Percentiles rank a stretch among this genome's conserved stretches.
Evolutionary conservation across 2,113 vertebrate species (phyloP).

Genomic region (Amphiprion percula): DNA sequence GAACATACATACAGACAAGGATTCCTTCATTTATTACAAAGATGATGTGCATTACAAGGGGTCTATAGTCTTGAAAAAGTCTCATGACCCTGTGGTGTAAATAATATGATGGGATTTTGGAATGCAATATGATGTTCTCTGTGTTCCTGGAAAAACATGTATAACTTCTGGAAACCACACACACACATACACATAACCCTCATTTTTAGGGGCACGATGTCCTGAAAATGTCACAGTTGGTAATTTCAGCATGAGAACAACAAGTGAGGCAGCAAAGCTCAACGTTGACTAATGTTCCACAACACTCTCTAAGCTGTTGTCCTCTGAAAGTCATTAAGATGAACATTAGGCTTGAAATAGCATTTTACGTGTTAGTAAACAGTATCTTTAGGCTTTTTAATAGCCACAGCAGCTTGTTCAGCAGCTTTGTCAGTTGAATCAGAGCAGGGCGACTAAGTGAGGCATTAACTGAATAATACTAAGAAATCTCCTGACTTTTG

Average conservation of each 20-base stretch:
- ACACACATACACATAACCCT: too few relatives aligned
- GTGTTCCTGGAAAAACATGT: too few relatives aligned
- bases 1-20: too few relatives aligned
- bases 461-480: neutral
- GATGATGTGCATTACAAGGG: too few relatives aligned
- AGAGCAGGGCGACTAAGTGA: neutral
- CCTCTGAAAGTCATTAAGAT: slow-evolving; percentile 45
- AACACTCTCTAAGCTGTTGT: slow-evolving; percentile 11
- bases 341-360: slow-evolving; percentile 52
- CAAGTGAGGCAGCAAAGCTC: neutral
- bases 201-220: too few relatives aligned
- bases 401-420: slow-evolving; percentile 16
- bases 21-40: too few relatives aligned
- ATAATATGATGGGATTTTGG: too few relatives aligned
- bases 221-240: neutral
- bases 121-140: too few relatives aligned
- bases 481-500: neutral
- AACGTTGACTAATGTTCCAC: slow-evolving; percentile 2
- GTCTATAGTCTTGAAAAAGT: too few relatives aligned
- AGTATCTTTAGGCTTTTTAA: slow-evolving; percentile 17
- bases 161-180: too few relatives aligned
- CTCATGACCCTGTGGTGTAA: too few relatives aligned
- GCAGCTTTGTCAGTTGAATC: slow-evolving; percentile 21
- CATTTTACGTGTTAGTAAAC: slow-evolving; percentile 38
- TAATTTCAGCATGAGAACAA: neutral